These are phyloP conservation scores for Portevinia maculata DNA, from an alignment of 2,888 invertebrate species.

Conservation along the genomic window DNA sequence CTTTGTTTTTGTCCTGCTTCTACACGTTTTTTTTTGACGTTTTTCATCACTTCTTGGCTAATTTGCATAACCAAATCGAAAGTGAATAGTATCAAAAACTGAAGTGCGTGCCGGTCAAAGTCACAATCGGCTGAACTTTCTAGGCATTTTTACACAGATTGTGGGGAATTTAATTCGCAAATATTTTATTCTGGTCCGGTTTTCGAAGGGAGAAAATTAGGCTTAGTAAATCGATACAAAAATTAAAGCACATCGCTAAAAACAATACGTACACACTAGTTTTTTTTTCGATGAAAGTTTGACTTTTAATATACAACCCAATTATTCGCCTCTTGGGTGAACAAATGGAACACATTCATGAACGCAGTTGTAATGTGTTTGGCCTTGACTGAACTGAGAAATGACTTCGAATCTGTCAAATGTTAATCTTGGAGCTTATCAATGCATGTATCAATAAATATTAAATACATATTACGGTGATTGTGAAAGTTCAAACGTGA, in stretches of 20 bases:
- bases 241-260: constrained; percentile 3
- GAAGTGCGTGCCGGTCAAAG: constrained; percentile 41
- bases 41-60: constrained; percentile 8
- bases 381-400: constrained; percentile 7
- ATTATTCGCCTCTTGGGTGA: constrained; percentile 17
- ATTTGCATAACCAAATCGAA: constrained; percentile 74
- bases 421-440: constrained; percentile 15
- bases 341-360: constrained; percentile 28
- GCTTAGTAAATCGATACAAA: constrained; percentile 36
- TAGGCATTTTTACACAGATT: constrained; percentile 4
- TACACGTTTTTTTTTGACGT: constrained; percentile 11
- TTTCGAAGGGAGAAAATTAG: constrained; percentile 44
- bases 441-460: constrained; percentile 61
- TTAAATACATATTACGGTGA: constrained; percentile 66
- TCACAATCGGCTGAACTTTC: constrained; percentile 51
- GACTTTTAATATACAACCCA: constrained; percentile 39
- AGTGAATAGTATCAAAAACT: constrained; percentile 62
- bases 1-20: constrained; percentile 13
- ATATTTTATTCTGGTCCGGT: constrained; percentile 46
- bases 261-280: not conserved
- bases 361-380: not conserved
- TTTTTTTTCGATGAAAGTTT: no score
- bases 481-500: constrained; percentile 62
- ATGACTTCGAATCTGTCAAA: constrained; percentile 8
- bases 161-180: constrained; percentile 39